Evolutionary conservation across 2,888 invertebrate species (phyloP), one percentile per base, ranked within the genome.

Genomic region (Meta bourneti): DNA sequence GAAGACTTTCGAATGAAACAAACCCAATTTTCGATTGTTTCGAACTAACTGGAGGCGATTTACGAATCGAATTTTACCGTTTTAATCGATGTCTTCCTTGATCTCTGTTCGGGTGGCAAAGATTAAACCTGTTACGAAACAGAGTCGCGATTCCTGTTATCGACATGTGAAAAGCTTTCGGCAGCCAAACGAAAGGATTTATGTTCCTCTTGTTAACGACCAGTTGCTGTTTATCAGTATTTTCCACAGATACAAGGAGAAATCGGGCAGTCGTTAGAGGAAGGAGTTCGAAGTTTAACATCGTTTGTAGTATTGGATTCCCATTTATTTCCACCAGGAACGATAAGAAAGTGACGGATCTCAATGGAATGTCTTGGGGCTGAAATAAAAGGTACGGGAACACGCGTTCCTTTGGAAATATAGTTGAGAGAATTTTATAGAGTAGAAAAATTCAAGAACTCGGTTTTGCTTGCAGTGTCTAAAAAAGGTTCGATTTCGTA

Each of bases 151-250:
- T 19, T 86, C 70, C 34, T 86, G 85, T 86, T 78, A 86, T 86
- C 85, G 85, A 51, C 78, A 70, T 49, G n/a, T 34, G 78, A 70
- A 85, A 86, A 78, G 77, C 69, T 49, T 84, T 84, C 84, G 19
- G 11, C 70, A n/a, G 48, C 48, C 78, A 16, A 82, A 70, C 54
- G 48, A 70, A 52, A 86, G 85, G 78, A 86, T 86, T 86, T 86
- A 86, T 86, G 85, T 78, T 78, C 49, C 51, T 9, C 52, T 20
- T 19, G 77, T 49, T 86, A 86, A 86, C 78, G 85, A 86, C 72
- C 52, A 54, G 9, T n/a, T 20, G 7, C 52, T 75, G 75, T 86
- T 86, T 86, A 86, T 86, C 85, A 86, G 77, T 7, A 61, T 69
- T 85, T 85, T 49, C 84, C n/a, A 48, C 61, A 7, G 74, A 19